Conservation (phyloP, 2,113 vertebrate species). For the Megaleporinus macrocephalus region DNA sequence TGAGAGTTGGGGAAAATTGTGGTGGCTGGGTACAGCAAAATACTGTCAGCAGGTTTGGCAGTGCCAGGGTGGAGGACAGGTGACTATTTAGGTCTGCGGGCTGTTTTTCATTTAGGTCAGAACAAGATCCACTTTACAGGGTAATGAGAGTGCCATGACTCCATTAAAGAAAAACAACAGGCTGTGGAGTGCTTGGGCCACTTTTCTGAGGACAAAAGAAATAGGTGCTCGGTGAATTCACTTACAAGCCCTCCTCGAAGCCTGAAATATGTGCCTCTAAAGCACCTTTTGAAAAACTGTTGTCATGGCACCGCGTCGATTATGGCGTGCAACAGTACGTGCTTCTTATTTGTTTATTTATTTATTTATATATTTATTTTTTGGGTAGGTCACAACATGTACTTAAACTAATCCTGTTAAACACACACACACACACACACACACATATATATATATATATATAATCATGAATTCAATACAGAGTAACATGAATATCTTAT, state of each 20-base stretch:
- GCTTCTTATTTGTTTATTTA: neutral
- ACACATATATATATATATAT: too few species aligned
- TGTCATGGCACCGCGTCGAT: conserved; percentile 9
- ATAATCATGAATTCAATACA: too few species aligned
- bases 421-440: neutral
- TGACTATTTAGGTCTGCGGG: conserved; percentile 56
- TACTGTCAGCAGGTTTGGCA: conserved; percentile 46
- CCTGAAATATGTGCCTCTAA: conserved; percentile 32
- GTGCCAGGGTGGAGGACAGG: conserved; percentile 56
- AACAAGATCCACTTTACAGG: conserved; percentile 59
- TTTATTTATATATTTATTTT: neutral
- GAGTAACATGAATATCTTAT: too few species aligned
- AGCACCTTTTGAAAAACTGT: conserved; percentile 35
- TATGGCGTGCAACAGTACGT: conserved; percentile 5
- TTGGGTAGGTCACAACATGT: neutral
- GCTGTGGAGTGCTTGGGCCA: conserved; percentile 41
- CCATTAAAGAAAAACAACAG: conserved; percentile 62
- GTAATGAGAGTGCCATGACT: conserved; percentile 58
- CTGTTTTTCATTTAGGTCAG: conserved; percentile 63
- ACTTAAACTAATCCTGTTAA: neutral
- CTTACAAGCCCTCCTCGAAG: conserved; percentile 43
- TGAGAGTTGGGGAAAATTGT: neutral
- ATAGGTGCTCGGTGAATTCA: conserved; percentile 44
- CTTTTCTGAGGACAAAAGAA: conserved; percentile 52
- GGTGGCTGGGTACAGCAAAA: conserved; percentile 17